Conservation (phyloP, 2,113 vertebrate species). For the Ceyx cyanopectus region DNA sequence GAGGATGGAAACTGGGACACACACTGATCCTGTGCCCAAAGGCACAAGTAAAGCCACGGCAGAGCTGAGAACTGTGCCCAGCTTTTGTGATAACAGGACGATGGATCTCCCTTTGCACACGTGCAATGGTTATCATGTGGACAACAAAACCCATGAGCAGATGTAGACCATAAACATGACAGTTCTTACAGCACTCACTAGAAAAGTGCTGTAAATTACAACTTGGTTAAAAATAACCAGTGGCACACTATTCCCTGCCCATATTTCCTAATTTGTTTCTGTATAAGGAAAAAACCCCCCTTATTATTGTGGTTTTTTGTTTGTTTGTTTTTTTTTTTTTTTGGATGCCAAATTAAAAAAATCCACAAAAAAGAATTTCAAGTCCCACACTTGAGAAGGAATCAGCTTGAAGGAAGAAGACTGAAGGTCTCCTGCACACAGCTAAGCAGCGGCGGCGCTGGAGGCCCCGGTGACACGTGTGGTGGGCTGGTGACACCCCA, state of each 20-base stretch:
- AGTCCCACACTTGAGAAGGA: neutral
- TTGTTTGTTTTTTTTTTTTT: neutral
- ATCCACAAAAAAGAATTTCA: neutral
- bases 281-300: neutral
- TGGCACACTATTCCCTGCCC: neutral
- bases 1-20: constrained; percentile 8
- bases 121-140: accelerated
- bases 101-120: neutral
- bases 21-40: neutral
- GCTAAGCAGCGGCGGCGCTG: neutral
- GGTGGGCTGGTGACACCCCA: neutral
- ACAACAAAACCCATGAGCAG: neutral
- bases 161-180: neutral
- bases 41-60: accelerated
- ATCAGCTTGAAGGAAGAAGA: neutral
- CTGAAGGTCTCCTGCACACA: neutral
- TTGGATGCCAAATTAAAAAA: neutral
- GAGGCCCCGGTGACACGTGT: neutral
- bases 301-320: too few species aligned
- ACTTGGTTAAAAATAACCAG: neutral
- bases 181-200: neutral
- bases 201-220: neutral
- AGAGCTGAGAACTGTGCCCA: neutral
- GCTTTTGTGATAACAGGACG: accelerated
- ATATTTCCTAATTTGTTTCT: neutral